These are phyloP conservation scores for Sphaeramia orbicularis DNA, from an alignment of 2,797 vertebrate species.

Conservation along the genomic window DNA sequence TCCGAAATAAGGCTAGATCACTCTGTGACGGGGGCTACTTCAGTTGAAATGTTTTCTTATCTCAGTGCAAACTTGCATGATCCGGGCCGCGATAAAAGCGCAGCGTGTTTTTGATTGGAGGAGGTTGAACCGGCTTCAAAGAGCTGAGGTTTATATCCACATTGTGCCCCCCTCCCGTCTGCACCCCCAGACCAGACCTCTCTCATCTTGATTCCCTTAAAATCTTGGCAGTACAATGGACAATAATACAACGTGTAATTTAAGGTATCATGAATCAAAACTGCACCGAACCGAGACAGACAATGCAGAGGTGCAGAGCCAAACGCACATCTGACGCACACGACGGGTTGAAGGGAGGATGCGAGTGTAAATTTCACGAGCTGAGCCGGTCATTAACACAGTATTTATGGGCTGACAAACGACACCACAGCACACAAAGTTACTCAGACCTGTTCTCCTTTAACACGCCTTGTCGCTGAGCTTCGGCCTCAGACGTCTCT, in stretches of 20 bases:
- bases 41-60: constrained; percentile 67
- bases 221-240: constrained; percentile 56
- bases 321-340: constrained; percentile 33
- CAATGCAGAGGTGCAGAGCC: constrained; percentile 45
- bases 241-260: constrained; percentile 72
- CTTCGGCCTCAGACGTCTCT: not conserved
- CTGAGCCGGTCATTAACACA: constrained; percentile 59
- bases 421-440: constrained; percentile 10
- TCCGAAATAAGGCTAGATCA: constrained; percentile 23
- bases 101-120: constrained; percentile 63
- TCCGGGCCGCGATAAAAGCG: constrained; percentile 34
- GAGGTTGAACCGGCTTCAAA: constrained; percentile 59
- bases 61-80: constrained; percentile 38
- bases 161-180: constrained; percentile 30
- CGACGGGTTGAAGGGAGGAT: constrained; percentile 25
- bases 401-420: constrained; percentile 59
- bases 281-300: constrained; percentile 49
- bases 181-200: not conserved
- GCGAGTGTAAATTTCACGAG: constrained; percentile 66
- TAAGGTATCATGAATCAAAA: constrained; percentile 68
- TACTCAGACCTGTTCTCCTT: constrained; percentile 28
- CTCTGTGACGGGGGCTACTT: constrained; percentile 50
- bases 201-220: constrained; percentile 62
- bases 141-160: constrained; percentile 64
- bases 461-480: constrained; percentile 7